These are phyloP conservation scores for Noctua comes DNA, from an alignment of 2,888 invertebrate genomes.

Conservation along the genomic window DNA sequence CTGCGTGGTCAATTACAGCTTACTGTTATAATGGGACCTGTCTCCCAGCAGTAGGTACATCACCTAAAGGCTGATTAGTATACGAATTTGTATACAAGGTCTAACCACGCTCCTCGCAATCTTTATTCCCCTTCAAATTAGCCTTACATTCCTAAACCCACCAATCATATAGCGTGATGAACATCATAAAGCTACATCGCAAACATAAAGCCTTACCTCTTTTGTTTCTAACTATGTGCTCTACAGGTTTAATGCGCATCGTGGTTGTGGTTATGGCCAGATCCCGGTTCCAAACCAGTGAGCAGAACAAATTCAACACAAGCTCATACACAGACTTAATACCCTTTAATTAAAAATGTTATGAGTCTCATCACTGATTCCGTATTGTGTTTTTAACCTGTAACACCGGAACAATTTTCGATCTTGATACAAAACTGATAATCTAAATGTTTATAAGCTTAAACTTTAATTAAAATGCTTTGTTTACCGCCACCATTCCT, in stretches of 20 bases:
- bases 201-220: slow-evolving; percentile 12
- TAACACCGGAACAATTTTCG: background rate
- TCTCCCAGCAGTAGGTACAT: background rate
- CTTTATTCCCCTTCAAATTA: background rate
- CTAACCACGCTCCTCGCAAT: background rate
- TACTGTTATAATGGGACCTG: background rate
- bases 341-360: slow-evolving; percentile 44
- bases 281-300: slow-evolving; percentile 53
- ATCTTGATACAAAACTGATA: background rate
- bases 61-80: background rate
- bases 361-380: slow-evolving; percentile 25
- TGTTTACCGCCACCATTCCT: background rate
- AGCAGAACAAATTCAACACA: slow-evolving; percentile 49
- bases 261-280: slow-evolving; percentile 30
- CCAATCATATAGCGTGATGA: slow-evolving; percentile 4
- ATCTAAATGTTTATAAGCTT: background rate
- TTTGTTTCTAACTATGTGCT: slow-evolving; percentile 17
- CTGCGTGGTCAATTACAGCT: background rate
- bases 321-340: slow-evolving; percentile 26
- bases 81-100: background rate
- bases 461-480: background rate
- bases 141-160: background rate
- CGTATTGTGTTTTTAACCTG: background rate
- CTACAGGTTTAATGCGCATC: slow-evolving; percentile 18
- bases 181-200: slow-evolving; percentile 5